Evolutionary conservation across 1,140 invertebrate species (phyloP), one percentile per base, ranked within the genome.

Genomic region (Pogonognathellus flavescens): DNA sequence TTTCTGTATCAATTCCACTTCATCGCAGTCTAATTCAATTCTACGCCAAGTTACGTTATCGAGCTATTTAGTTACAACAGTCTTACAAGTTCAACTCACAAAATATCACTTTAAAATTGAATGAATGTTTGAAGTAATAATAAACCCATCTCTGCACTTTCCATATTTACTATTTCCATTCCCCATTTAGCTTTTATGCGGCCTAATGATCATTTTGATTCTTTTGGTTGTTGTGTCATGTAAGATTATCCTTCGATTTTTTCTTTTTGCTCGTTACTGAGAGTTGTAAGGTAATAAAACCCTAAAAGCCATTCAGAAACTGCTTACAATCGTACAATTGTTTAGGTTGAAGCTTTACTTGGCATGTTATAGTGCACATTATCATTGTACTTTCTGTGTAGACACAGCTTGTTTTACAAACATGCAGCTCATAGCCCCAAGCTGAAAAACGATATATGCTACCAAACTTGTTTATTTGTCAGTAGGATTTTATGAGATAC

Each of bases 381-480:
- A 31, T 10, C 7, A n/a, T n/a, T 49, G 62, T 66, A 25, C 22
- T 25, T 22, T 13, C 25, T 66, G 22, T 66, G 25, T 66, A 25
- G 20, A 18, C 20, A 22, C 60, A 10, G 9, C 62, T 14, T 66
- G 70, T 57, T 57, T 14, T 14, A 57, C 11, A 57, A n/a, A 76
- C 31, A 76, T 25, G 41, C 14, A 49, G 70, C 20, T 25, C 25
- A 76, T 14, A 76, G 70, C 70, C 70, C n/a, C n/a, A 31, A 31
- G 70, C 70, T n/a, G 4, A 18, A 14, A 76, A 49, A 31, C 41
- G 41, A 76, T 49, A 76, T 76, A 76, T n/a, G 25, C 22, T 25
- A 66, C 20, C 18, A 76, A 76, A 50, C 70, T 76, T 41, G 70
- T 50, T 76, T 76, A 31, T 76, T 76, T 76, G 70, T 76, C 70